Percentiles rank a stretch among this genome's conserved stretches.
Evolutionary conservation across 92 coral and sea anemone species (phyloP).

Genomic region (Actinernus sp.): DNA sequence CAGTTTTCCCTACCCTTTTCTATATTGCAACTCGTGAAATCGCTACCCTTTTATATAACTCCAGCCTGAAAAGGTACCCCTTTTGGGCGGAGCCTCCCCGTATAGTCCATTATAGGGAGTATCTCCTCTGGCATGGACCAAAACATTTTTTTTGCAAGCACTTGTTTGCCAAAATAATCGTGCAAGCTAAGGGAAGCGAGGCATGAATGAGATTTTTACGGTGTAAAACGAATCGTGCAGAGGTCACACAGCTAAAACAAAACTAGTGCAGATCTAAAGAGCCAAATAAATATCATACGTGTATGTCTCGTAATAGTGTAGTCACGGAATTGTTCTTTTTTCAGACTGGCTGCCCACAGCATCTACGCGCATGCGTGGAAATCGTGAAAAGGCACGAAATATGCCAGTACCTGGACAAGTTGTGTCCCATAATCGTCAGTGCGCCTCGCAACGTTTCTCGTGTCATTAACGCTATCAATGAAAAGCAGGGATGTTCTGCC

Average conservation of each 20-base stretch:
- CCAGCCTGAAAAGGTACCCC: no score
- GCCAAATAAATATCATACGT: not conserved
- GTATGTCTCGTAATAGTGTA: not conserved
- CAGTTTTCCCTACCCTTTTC: no score
- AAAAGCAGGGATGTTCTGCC: not conserved
- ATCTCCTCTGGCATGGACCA: no score
- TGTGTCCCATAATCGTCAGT: not conserved
- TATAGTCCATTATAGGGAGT: no score
- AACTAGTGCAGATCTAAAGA: not conserved
- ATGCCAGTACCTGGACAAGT: constrained; percentile 2
- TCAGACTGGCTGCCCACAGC: not conserved
- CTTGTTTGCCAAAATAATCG: no score
- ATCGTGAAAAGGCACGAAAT: not conserved
- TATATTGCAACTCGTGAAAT: no score
- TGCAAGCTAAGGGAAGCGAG: no score
- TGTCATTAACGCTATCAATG: not conserved
- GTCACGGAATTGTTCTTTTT: constrained; percentile 1
- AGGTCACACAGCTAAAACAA: not conserved
- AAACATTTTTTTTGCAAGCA: no score
- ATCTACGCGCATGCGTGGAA: constrained; percentile 7
- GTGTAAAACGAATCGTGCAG: no score
- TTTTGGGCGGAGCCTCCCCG: no score
- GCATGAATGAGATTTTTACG: no score
- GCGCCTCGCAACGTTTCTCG: not conserved
- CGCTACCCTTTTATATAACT: no score